These are phyloP conservation scores for Oreochromis aureus DNA, from an alignment of 2,113 vertebrate species.

Conservation along the genomic window DNA sequence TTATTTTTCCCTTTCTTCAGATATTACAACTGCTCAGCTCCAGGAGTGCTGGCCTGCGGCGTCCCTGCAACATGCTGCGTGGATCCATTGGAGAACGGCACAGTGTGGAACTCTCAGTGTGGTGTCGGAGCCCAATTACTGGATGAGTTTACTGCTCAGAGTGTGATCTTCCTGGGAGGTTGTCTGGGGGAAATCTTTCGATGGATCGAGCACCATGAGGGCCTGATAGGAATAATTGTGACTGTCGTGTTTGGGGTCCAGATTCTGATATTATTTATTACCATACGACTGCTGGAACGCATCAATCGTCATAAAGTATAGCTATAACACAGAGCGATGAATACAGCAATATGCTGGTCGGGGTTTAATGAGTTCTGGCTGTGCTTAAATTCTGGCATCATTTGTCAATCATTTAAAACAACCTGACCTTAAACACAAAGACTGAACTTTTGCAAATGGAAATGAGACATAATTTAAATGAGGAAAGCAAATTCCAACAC, in stretches of 20 bases:
- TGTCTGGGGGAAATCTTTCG: conserved; percentile 68
- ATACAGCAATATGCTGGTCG: background rate
- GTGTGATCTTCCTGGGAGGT: conserved; percentile 74
- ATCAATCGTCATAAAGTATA: conserved; percentile 45
- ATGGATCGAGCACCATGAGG: conserved; percentile 71
- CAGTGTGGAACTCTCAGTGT: conserved; percentile 79
- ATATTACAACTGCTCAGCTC: conserved; percentile 91
- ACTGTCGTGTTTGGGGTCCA: conserved; percentile 62
- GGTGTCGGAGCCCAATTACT: conserved; percentile 72
- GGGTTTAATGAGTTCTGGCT: background rate
- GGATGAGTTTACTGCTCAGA: conserved; percentile 61
- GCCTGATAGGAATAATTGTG: background rate
- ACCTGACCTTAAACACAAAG: background rate
- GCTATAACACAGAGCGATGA: background rate
- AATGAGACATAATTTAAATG: background rate
- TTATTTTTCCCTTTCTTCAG: conserved; percentile 52
- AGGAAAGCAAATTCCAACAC: background rate
- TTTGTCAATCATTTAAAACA: background rate
- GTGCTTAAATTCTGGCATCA: background rate
- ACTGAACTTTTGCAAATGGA: background rate
- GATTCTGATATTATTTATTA: conserved; percentile 67
- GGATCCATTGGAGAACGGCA: conserved; percentile 75
- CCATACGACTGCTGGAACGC: conserved; percentile 62
- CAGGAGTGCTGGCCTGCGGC: conserved; percentile 78
- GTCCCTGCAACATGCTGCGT: conserved; percentile 88